These are phyloP conservation scores for Heliocidaris tuberculata DNA, from an alignment of 35 echinoderm and acorn worm genomes.

Conservation along the genomic window DNA sequence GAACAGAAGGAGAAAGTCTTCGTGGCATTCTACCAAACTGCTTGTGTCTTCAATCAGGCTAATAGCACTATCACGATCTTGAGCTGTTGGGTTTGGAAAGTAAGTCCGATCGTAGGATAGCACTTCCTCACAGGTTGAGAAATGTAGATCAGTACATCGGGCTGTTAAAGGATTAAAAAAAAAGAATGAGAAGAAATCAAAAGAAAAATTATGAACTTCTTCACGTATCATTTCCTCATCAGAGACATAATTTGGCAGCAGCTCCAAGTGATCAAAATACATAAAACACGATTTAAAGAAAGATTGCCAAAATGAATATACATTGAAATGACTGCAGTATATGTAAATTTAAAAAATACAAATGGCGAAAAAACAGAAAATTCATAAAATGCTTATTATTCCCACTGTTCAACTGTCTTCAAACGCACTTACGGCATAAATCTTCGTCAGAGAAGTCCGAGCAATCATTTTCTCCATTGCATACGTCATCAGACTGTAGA, in stretches of 20 bases:
- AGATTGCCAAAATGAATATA: no score
- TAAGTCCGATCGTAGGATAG: neutral
- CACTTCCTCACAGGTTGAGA: neutral
- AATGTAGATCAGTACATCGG: neutral
- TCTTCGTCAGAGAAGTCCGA: constrained; percentile 37
- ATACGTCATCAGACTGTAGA: neutral
- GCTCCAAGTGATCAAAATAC: no score
- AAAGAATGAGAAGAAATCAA: neutral
- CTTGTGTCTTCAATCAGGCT: neutral
- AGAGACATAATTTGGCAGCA: no score
- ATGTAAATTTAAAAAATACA: no score
- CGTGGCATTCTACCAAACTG: neutral
- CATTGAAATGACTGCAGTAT: no score
- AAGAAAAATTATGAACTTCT: neutral
- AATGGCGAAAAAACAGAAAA: no score
- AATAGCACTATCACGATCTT: neutral
- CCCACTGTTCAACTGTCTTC: no score
- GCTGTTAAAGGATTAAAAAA: neutral
- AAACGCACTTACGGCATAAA: constrained; percentile 20
- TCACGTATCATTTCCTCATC: neutral
- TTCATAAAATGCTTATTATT: no score
- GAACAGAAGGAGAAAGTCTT: neutral
- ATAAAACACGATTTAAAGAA: no score
- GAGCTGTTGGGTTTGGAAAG: neutral
- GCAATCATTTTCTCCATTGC: constrained; percentile 16